These are phyloP conservation scores for Oryctolagus cuniculus DNA, from an alignment of 2,113 vertebrate species.

Conservation along the genomic window mOryCun1.1 NC_091440.1:136907501-136908000, in stretches of 20 bases:
- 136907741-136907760: not conserved
- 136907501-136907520: too few species aligned
- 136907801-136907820: constrained; percentile 19
- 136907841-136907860: not conserved
- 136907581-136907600: too few species aligned
- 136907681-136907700: not conserved
- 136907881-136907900: not conserved
- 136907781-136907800: not conserved
- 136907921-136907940: not conserved
- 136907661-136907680: too few species aligned
- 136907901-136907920: not conserved
- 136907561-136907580: too few species aligned
- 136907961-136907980: constrained; percentile 51
- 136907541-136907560: too few species aligned
- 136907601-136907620: too few species aligned
- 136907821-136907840: not conserved
- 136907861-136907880: not conserved
- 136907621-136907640: too few species aligned
- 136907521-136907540: too few species aligned
- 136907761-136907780: not conserved
- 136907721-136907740: constrained; percentile 6
- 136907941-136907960: constrained; percentile 51
- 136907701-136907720: not conserved
- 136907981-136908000: constrained; percentile 80
- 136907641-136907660: too few species aligned